Evolutionary conservation across 2,888 invertebrate genomes (phyloP), one percentile per base, ranked within the genome.

Genomic region (Nycteola revayana): DNA sequence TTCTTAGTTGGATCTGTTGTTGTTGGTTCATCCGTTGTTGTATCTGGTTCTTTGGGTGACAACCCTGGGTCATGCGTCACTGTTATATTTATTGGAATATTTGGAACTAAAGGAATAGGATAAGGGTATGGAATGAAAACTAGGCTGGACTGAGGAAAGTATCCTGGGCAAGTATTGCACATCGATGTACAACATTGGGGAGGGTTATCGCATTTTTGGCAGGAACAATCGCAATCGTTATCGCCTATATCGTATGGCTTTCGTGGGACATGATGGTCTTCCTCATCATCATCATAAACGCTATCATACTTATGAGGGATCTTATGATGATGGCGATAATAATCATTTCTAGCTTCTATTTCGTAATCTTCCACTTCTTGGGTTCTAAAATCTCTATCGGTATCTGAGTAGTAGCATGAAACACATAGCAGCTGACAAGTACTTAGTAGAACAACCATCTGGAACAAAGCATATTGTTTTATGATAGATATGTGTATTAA

Each of bases 171-270:
- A 9, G 34, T 47, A 2, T 28, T 37, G 33, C 70, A 73, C 3
- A 48, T 31, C 10, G 42, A 28, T 20, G 33, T 42, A 34, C 77
- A 77, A 37, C 75, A 75, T 1, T 57, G 39, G 3, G 56, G 55
- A 0, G 60, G 58, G 0, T 32, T 24, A 1, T 42, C 49, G 24
- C 75, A 76, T 25, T 53, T 45, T 3, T 36, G 46, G 28, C 76
- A 76, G 7, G 50, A 36, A 32, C 75, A 75, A 0, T 53, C 31
- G 11, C 60, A 48, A 8, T 43, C 43, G 2, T 42, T 41, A 10
- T 64, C 21, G 2, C 3, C 21, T 18, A 18, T 18, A 18, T 18
- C 18, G n/a, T n/a, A n/a, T n/a, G n/a, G n/a, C n/a, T n/a, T 6
- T 21, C 21, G 21, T 5, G 2, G 21, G 7, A 2, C 3, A 21